Evolutionary conservation across 2,113 vertebrate genomes (phyloP).

Genomic region (Anolis sagrei): DNA sequence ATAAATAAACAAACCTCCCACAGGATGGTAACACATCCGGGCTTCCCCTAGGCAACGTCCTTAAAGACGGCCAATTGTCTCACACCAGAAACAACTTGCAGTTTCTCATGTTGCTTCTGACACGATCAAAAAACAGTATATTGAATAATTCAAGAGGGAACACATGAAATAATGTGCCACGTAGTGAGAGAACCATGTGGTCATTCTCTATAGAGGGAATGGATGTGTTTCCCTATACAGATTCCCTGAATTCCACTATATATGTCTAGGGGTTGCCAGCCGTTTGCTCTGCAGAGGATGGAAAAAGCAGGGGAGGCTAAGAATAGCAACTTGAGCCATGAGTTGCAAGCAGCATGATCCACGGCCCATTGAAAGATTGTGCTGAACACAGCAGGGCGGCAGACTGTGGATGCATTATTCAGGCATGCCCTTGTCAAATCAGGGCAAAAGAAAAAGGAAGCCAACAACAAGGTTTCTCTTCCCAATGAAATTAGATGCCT

Average conservation of each 20-base stretch:
- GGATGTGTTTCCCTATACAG: background rate
- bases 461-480: slow-evolving; percentile 20
- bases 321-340: slow-evolving; percentile 24
- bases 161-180: background rate
- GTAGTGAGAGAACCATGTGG: no score
- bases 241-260: background rate
- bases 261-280: background rate
- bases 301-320: slow-evolving; percentile 55
- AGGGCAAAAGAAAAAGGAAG: background rate
- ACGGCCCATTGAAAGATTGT: background rate
- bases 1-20: no score
- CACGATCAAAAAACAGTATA: no score
- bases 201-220: background rate
- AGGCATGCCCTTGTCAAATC: background rate
- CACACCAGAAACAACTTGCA: no score
- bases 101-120: no score
- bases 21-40: no score
- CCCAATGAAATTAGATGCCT: background rate
- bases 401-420: background rate
- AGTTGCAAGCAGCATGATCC: background rate
- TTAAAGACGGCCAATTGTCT: no score
- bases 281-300: slow-evolving; percentile 32
- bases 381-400: background rate
- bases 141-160: slow-evolving; percentile 27
- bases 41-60: no score